Evolutionary conservation across 2,113 vertebrate genomes (phyloP).

Genomic region (Ginglymostoma cirratum): DNA sequence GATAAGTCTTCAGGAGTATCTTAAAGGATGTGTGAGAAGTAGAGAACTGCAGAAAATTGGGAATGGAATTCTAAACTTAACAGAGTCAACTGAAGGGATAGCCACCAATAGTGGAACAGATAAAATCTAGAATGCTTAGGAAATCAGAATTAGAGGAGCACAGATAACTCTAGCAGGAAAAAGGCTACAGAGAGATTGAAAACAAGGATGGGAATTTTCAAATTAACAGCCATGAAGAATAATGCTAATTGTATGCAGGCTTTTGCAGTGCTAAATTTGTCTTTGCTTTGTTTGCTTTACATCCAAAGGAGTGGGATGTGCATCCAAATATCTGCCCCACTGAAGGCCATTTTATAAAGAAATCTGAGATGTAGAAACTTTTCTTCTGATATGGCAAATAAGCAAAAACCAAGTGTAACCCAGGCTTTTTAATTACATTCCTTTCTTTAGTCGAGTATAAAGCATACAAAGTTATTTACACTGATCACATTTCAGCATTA

Average conservation of each 20-base stretch:
- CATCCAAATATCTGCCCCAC: neutral
- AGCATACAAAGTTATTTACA: neutral
- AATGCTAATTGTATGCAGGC: neutral
- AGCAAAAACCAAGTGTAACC: neutral
- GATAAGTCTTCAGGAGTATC: too few relatives aligned
- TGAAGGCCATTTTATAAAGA: neutral
- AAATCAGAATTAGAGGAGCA: too few relatives aligned
- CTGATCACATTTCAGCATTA: slow-evolving; percentile 19
- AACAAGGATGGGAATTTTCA: neutral
- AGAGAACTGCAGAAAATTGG: too few relatives aligned
- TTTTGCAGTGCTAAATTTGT: neutral
- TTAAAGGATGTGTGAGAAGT: too few relatives aligned
- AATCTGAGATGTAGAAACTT: neutral
- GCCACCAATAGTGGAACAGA: too few relatives aligned
- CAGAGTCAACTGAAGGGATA: too few relatives aligned
- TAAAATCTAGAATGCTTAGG: too few relatives aligned
- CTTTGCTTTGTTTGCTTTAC: neutral
- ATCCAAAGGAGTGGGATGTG: neutral
- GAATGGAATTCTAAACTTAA: too few relatives aligned
- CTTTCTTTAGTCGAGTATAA: neutral
- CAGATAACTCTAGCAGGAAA: too few relatives aligned
- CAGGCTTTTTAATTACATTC: neutral
- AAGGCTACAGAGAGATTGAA: too few relatives aligned
- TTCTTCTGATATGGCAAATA: neutral
- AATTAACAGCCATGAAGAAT: neutral